phyloP scores from a whole-genome alignment of 2,797 vertebrate species.

The Gambelia wislizenii region DNA sequence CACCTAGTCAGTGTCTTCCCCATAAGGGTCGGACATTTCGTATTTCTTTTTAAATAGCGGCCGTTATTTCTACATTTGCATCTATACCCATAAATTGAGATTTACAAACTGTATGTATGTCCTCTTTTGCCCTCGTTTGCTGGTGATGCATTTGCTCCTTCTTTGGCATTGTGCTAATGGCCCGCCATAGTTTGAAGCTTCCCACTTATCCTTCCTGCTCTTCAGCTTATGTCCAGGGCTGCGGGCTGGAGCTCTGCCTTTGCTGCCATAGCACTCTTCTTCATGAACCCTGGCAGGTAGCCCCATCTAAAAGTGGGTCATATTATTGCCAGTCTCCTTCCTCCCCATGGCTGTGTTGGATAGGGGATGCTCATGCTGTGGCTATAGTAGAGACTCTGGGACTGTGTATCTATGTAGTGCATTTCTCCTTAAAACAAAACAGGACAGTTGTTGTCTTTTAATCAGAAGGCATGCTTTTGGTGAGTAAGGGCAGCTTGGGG shows the following conservation, averaged over 20 bases:
- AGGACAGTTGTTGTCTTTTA: constrained; percentile 3
- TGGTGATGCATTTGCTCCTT: neutral
- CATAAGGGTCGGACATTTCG: neutral
- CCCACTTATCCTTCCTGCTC: neutral
- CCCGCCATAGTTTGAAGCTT: too few species aligned
- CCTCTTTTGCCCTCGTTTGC: neutral
- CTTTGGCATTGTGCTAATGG: neutral
- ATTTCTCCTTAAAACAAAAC: neutral
- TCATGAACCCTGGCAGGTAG: neutral
- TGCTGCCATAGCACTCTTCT: neutral
- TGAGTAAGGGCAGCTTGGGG: constrained; percentile 30
- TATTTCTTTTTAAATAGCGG: neutral
- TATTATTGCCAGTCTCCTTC: neutral
- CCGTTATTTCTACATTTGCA: neutral
- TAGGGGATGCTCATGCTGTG: neutral
- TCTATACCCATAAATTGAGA: neutral
- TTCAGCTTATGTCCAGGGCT: neutral
- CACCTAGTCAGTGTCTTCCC: neutral
- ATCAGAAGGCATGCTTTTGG: neutral
- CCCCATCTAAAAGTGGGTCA: neutral
- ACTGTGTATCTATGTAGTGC: neutral
- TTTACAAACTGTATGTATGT: neutral
- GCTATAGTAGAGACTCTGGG: neutral
- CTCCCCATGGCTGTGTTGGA: neutral
- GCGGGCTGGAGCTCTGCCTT: neutral